Conservation (phyloP, 2,797 vertebrate genomes). For the Pempheris klunzingeri region DNA sequence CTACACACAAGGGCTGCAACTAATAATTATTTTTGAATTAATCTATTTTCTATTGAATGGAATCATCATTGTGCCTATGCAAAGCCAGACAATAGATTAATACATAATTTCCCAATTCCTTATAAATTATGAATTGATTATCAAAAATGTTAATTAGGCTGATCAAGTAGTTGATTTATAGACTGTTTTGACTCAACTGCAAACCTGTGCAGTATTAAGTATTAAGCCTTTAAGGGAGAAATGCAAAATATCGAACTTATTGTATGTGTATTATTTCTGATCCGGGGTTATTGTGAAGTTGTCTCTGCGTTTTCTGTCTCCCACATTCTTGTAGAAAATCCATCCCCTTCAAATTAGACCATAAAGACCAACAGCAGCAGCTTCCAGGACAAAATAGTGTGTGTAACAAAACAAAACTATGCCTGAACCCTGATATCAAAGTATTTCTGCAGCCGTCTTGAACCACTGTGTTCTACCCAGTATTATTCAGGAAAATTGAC, state of each 20-base stretch:
- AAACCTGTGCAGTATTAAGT: background rate
- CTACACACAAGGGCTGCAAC: background rate
- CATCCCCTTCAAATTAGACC: background rate
- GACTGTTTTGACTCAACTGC: background rate
- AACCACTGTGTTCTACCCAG: background rate
- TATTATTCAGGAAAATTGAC: slow-evolving; percentile 7
- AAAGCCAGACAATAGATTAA: background rate
- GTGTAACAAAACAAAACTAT: too few species aligned
- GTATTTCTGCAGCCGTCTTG: slow-evolving; percentile 1
- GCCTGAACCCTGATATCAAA: slow-evolving; percentile 9
- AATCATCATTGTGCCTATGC: background rate
- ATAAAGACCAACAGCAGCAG: background rate
- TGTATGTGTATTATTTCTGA: background rate
- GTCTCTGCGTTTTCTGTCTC: background rate
- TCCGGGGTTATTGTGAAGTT: background rate
- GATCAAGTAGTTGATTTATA: background rate
- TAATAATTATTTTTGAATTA: background rate
- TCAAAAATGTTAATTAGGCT: background rate
- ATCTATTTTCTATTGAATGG: background rate
- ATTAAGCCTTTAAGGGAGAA: background rate
- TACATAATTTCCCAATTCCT: background rate
- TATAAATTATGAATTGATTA: background rate
- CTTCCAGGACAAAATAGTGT: background rate
- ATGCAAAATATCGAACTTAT: background rate
- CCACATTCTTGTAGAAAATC: background rate